Percentiles rank a stretch among this genome's conserved stretches.
These are phyloP conservation scores for Circaetus cinerascens DNA, from an alignment of 2,113 vertebrate genomes.

Conservation along the genomic window DNA sequence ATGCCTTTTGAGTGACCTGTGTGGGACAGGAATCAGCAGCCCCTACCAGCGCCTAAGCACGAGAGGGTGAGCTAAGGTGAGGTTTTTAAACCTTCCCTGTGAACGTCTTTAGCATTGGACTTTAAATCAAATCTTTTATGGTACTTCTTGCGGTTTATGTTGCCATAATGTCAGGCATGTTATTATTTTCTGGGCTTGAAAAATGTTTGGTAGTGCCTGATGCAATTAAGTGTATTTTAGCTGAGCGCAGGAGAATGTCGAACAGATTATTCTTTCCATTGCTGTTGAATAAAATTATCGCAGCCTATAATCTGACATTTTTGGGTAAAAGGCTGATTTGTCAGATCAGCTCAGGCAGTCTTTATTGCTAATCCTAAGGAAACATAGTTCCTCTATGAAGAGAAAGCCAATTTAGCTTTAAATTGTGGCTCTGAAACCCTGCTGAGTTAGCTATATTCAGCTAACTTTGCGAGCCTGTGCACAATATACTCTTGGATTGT, in stretches of 20 bases:
- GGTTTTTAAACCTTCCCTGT: background rate
- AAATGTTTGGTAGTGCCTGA: background rate
- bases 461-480: background rate
- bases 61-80: background rate
- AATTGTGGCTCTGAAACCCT: background rate
- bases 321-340: slow-evolving; percentile 29
- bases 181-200: slow-evolving; percentile 8
- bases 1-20: background rate
- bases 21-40: background rate
- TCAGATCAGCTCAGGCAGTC: background rate
- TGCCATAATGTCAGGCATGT: background rate
- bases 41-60: accelerated
- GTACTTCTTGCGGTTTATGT: background rate
- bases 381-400: background rate
- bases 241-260: background rate
- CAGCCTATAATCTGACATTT: slow-evolving; percentile 31
- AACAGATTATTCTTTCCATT: background rate
- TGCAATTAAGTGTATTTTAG: slow-evolving; percentile 9
- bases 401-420: background rate
- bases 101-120: background rate
- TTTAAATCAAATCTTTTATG: background rate
- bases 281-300: background rate
- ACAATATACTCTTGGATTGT: background rate
- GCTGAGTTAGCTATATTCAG: background rate
- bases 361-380: slow-evolving; percentile 22